Base-by-base conservation (phyloP, 2,888 invertebrate genomes). In the Rotaria socialis region DNA sequence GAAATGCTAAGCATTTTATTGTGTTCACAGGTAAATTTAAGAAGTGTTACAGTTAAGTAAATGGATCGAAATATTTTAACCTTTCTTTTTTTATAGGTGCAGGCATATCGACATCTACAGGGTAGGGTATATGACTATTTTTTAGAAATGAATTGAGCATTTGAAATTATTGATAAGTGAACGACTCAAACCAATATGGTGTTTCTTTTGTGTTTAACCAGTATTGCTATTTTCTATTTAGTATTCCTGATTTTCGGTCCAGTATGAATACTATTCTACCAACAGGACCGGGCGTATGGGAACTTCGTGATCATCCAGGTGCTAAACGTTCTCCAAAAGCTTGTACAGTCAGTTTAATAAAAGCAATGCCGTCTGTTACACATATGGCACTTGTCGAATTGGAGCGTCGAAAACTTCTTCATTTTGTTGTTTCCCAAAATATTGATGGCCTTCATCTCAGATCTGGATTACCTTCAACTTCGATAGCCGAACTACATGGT, bases 391-490 rank as follows among this genome's bases (percentile, higher is more conserved):
- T 85, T 16, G 56, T 85, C 10, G 85, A 74, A 50, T 55, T 85
- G n/a, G 85, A 47, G 11, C 85, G 85, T 47, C 67, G 19, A 0
- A 55, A 55, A 43, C 27, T 85, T 47, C 47, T 85, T 50, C 47
- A 85, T 27, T 74, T 47, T 55, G 47, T 85, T 60, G 22, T 85
- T 27, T 67, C 67, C 7, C 85, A 85, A 74, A 85, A 85, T 52
- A 85, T 41, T 10, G 85, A 85, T 35, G 85, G 85, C 7, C 22
- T 85, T 6, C 85, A 85, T 60, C 92, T 97, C 86, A 94, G 95
- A 89, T 96, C 96, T 19, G 97, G 97, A 6, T 92, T 98, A 87
- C 92, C 94, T n/a, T 60, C 47, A 60, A n/a, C 16, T 19, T 16
- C 50, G 27, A 47, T 74, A 67, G 60, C 74, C 8, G 67, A 85